Conservation (phyloP, 2,888 invertebrate species). For the Crocallis elinguaria region DNA sequence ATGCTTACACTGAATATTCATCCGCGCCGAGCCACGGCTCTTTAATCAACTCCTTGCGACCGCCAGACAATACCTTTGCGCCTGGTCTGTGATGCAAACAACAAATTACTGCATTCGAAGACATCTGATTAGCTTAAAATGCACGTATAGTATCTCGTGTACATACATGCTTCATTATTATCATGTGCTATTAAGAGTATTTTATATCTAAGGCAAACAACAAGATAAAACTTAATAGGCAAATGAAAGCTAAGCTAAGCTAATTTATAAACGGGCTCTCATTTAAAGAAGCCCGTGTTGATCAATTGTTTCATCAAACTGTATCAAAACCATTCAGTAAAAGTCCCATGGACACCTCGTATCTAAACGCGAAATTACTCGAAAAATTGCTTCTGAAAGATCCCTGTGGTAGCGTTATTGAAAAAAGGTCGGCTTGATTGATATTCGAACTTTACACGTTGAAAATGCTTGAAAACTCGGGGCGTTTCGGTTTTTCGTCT, state of each 20-base stretch:
- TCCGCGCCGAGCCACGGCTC: conserved; percentile 64
- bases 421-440: conserved; percentile 82
- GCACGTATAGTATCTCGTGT: not conserved
- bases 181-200: too few relatives aligned
- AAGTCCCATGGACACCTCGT: conserved; percentile 55
- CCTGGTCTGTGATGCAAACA: conserved; percentile 28
- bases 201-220: too few relatives aligned
- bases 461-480: conserved; percentile 72
- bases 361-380: conserved; percentile 72
- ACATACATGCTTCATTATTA: too few relatives aligned
- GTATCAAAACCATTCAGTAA: conserved; percentile 33
- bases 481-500: conserved; percentile 77
- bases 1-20: conserved; percentile 78
- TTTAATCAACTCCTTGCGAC: conserved; percentile 72
- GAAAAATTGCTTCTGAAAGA: conserved; percentile 71
- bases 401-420: conserved; percentile 76
- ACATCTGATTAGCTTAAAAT: conserved; percentile 14
- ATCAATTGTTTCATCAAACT: conserved; percentile 52
- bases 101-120: conserved; percentile 23
- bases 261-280: not conserved
- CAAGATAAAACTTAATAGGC: not conserved
- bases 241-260: not conserved
- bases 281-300: conserved; percentile 1
- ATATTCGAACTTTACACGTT: conserved; percentile 81
- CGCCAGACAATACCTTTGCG: conserved; percentile 46